Conservation (phyloP, 2,888 invertebrate species). For the Scrobipalpa atriplicella region DNA sequence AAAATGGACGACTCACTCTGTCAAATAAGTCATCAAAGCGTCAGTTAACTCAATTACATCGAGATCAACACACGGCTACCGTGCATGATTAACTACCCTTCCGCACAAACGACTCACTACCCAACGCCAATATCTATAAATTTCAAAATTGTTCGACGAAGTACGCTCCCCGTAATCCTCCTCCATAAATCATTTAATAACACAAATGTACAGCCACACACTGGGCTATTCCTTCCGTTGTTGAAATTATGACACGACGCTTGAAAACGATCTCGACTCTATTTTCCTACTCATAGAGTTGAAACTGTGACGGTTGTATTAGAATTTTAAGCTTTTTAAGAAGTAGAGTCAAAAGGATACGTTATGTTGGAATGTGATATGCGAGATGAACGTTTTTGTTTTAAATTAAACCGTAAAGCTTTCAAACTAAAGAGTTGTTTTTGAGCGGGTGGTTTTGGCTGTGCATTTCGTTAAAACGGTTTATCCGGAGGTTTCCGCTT, state of each 20-base stretch:
- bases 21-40: constrained; percentile 81
- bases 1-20: constrained; percentile 74
- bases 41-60: constrained; percentile 81
- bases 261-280: constrained; percentile 44
- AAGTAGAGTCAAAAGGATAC: constrained; percentile 48
- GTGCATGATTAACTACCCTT: constrained; percentile 70
- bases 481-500: constrained; percentile 67
- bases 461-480: constrained; percentile 39
- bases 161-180: constrained; percentile 66
- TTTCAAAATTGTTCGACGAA: constrained; percentile 56
- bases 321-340: constrained; percentile 53
- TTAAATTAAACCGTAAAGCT: constrained; percentile 48
- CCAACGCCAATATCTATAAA: constrained; percentile 52
- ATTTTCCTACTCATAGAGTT: constrained; percentile 35
- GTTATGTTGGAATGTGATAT: constrained; percentile 56
- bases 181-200: constrained; percentile 82
- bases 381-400: constrained; percentile 42
- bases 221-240: constrained; percentile 79
- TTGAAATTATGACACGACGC: constrained; percentile 51
- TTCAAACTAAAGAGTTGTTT: constrained; percentile 34
- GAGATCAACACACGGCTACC: constrained; percentile 80
- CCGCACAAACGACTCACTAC: constrained; percentile 50
- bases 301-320: constrained; percentile 36
- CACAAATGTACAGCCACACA: constrained; percentile 81
- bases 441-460: neutral